phyloP scores from a whole-genome alignment of 2,113 vertebrate species.

The Sebastes schlegelii region DNA sequence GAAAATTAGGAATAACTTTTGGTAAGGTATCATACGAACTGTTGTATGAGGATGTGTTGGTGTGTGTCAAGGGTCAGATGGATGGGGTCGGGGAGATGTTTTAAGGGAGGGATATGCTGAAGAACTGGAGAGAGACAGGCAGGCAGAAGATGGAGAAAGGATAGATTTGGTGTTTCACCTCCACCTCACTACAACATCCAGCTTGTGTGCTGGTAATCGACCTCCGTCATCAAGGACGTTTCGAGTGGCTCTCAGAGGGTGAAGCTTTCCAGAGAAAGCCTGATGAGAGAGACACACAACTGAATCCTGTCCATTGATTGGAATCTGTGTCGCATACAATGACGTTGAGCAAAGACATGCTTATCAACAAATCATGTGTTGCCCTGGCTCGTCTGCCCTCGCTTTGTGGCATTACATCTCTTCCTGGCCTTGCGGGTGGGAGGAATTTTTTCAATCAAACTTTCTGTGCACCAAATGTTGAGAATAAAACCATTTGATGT shows the following conservation, averaged over 20 bases:
- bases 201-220: conserved; percentile 14
- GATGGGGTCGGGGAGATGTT: conserved; percentile 20
- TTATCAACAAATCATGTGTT: conserved; percentile 13
- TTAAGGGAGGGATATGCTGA: conserved; percentile 20
- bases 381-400: conserved; percentile 12
- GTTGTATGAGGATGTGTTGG: not conserved
- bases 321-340: conserved; percentile 13
- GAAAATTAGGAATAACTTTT: no score
- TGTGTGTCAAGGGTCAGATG: conserved; percentile 41
- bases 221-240: conserved; percentile 29
- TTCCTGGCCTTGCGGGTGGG: conserved; percentile 1
- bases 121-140: conserved; percentile 45
- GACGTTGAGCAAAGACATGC: conserved; percentile 24
- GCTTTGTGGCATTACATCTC: not conserved
- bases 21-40: no score
- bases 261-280: conserved; percentile 5
- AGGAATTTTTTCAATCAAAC: conserved; percentile 13
- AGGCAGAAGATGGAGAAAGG: conserved; percentile 22
- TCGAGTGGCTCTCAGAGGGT: conserved; percentile 2
- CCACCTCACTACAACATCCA: conserved; percentile 20
- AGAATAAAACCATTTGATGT: conserved; percentile 11
- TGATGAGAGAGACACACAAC: not conserved
- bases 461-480: not conserved
- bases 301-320: conserved; percentile 21
- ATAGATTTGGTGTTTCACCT: conserved; percentile 25